Evolutionary conservation across 2,888 invertebrate genomes (phyloP).

Genomic region (Campoletis raptor): DNA sequence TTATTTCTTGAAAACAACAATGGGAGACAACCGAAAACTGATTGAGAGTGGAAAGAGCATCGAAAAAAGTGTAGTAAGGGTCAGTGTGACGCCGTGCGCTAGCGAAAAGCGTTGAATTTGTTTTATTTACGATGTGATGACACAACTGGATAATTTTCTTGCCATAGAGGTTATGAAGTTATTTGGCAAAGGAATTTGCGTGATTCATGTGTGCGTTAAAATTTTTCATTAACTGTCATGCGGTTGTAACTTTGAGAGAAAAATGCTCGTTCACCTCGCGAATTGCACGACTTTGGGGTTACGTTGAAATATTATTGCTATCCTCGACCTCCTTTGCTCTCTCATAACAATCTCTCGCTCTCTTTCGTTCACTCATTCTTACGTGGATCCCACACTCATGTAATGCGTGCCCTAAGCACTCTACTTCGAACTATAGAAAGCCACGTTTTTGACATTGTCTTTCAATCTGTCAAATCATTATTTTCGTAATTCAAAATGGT

Average conservation of each 20-base stretch:
- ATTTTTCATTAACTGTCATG: conserved; percentile 23
- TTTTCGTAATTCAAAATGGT: conserved; percentile 10
- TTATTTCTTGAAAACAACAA: background rate
- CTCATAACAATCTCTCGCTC: conserved; percentile 19
- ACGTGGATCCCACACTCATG: background rate
- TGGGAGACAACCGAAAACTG: background rate
- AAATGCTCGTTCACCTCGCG: conserved; percentile 59
- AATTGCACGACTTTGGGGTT: conserved; percentile 47
- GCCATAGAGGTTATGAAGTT: background rate
- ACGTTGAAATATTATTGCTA: conserved; percentile 43
- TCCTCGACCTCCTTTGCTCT: conserved; percentile 65
- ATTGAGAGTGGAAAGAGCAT: background rate
- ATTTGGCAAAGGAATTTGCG: background rate
- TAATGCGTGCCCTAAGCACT: background rate
- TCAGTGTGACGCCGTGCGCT: too few species aligned
- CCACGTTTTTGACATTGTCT: conserved; percentile 3
- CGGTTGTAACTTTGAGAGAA: conserved; percentile 30
- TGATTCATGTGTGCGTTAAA: background rate
- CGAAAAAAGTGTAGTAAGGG: background rate
- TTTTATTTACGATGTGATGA: background rate
- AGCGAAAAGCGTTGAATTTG: too few species aligned
- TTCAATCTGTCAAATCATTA: background rate
- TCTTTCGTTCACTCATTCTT: background rate
- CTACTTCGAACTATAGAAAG: background rate
- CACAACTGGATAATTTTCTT: background rate